phyloP scores from a whole-genome alignment of 1,140 invertebrate species.

The Pemphigus obesinymphae region DNA sequence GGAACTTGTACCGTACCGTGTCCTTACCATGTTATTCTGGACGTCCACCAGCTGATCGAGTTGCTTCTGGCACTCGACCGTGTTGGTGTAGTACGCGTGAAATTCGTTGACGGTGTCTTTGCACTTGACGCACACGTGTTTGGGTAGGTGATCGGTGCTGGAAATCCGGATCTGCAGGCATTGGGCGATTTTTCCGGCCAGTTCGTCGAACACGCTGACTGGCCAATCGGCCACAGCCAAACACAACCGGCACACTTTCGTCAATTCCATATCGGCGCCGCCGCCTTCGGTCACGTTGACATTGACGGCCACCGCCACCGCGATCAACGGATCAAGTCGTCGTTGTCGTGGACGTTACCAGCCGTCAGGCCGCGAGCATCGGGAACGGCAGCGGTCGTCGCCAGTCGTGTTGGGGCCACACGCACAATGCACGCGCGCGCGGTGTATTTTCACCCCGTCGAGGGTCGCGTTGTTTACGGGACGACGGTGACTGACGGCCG shows the following conservation, averaged over 20 bases:
- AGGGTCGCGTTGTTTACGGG: not conserved
- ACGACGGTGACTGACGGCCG: not conserved
- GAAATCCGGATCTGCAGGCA: conserved; percentile 4
- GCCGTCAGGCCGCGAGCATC: not conserved
- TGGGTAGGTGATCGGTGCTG: conserved; percentile 16
- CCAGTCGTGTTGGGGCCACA: not conserved
- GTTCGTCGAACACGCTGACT: conserved; percentile 9
- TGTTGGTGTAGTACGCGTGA: conserved; percentile 15
- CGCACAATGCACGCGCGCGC: not conserved
- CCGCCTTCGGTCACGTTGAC: not conserved
- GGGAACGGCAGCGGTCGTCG: not conserved
- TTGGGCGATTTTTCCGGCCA: conserved; percentile 7
- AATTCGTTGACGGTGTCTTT: conserved; percentile 22
- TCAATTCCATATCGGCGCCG: not conserved
- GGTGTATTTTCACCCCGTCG: not conserved
- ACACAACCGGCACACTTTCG: conserved; percentile 30
- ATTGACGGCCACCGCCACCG: not conserved
- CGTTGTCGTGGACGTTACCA: not conserved
- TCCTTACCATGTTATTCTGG: conserved; percentile 27
- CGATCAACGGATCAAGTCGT: not conserved
- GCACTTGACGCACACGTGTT: conserved; percentile 28
- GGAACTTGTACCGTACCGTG: no score
- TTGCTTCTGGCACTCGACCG: conserved; percentile 21
- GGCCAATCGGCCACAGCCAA: conserved; percentile 18
- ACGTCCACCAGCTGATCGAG: conserved; percentile 8